Conservation (phyloP, 2,113 vertebrate species). For the Myotis lucifugus region DNA sequence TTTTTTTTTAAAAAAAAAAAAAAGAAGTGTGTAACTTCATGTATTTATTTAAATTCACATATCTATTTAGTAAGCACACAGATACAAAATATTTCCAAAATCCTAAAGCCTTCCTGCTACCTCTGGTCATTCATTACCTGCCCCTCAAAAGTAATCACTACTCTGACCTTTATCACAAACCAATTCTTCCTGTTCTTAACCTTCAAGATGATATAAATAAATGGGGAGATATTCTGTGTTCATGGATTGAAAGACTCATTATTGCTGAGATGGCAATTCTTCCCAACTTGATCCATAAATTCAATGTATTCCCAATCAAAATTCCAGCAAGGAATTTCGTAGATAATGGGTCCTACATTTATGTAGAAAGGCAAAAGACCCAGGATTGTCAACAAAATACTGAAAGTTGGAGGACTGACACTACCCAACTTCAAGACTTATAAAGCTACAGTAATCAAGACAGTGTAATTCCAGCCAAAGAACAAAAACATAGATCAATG, state of each 20-base stretch:
- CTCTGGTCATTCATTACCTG: neutral
- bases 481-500: neutral
- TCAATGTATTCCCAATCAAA: neutral
- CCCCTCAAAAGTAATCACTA: neutral
- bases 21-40: neutral
- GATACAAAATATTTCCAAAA: neutral
- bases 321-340: neutral
- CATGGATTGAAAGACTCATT: neutral
- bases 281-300: neutral
- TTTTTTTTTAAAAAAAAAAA: neutral
- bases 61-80: neutral
- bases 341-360: neutral
- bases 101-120: neutral
- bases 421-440: neutral
- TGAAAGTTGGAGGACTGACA: neutral
- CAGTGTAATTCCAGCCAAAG: neutral
- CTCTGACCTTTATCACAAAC: neutral
- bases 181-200: neutral
- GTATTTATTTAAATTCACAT: neutral
- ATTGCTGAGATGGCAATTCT: neutral
- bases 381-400: neutral
- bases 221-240: neutral
- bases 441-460: conserved; percentile 7
- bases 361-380: neutral
- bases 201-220: neutral